Evolutionary conservation across 2,888 invertebrate species (phyloP).

Genomic region (Hypsopygia costalis): DNA sequence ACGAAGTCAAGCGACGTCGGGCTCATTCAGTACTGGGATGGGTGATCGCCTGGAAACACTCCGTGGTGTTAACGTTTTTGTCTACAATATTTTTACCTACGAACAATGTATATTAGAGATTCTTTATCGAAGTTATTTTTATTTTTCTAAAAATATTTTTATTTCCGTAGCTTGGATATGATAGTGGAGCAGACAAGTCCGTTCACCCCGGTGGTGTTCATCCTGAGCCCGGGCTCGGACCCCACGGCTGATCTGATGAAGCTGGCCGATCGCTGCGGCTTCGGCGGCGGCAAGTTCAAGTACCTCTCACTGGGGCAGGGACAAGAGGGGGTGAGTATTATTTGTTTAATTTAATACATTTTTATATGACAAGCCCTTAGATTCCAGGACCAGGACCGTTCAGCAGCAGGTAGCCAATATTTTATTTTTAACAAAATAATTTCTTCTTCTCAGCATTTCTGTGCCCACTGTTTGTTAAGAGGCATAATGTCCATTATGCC

Average conservation of each 20-base stretch:
- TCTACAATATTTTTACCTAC: too few species aligned
- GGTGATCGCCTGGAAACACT: too few species aligned
- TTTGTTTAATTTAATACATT: background rate
- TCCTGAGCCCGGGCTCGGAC: constrained; percentile 96
- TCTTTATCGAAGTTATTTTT: too few species aligned
- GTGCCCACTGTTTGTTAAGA: too few species aligned
- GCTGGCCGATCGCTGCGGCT: constrained; percentile 85
- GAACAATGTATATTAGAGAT: too few species aligned
- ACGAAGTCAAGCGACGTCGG: background rate
- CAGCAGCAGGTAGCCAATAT: too few species aligned
- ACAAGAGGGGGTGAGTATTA: constrained; percentile 87
- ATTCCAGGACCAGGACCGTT: too few species aligned
- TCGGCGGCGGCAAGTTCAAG: constrained; percentile 89
- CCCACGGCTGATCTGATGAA: constrained; percentile 93
- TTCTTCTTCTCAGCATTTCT: too few species aligned
- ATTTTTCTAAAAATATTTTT: background rate
- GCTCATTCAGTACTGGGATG: background rate
- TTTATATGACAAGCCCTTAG: too few species aligned
- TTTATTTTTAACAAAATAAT: too few species aligned
- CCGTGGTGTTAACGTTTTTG: too few species aligned
- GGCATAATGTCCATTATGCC: too few species aligned
- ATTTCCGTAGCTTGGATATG: constrained; percentile 83
- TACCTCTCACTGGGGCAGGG: constrained; percentile 96
- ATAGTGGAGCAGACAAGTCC: constrained; percentile 93
- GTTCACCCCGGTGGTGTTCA: constrained; percentile 93